Percentiles rank a stretch among this genome's conserved stretches.
These are phyloP conservation scores for Amphiprion ocellaris DNA, from an alignment of 2,113 vertebrate species.

Conservation along the genomic window DNA sequence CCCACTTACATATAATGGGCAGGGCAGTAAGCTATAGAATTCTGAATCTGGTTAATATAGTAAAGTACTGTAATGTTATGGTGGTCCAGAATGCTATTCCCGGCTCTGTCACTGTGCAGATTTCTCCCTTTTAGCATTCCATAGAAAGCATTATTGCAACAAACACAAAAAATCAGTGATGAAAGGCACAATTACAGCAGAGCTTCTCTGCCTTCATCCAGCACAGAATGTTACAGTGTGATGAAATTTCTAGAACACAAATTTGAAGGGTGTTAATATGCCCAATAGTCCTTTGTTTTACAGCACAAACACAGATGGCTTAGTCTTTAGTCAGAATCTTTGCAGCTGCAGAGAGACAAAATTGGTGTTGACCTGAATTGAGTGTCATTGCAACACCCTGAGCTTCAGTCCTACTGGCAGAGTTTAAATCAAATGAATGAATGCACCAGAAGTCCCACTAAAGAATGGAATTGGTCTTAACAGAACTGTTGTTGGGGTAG, in stretches of 20 bases:
- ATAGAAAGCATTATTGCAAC: background rate
- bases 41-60: constrained; percentile 6
- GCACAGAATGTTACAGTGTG: background rate
- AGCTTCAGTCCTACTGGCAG: constrained; percentile 53
- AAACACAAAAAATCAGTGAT: background rate
- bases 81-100: constrained; percentile 24
- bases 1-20: constrained; percentile 7
- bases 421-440: constrained; percentile 48
- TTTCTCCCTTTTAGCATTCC: constrained; percentile 1
- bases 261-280: background rate
- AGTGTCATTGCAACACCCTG: constrained; percentile 61
- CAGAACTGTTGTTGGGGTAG: background rate
- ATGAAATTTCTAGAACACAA: constrained; percentile 27
- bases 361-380: constrained; percentile 8
- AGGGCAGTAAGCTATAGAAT: background rate
- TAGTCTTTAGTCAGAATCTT: background rate
- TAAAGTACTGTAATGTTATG: constrained; percentile 23
- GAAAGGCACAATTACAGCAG: background rate
- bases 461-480: background rate
- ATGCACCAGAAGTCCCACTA: constrained; percentile 19
- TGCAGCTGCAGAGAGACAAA: constrained; percentile 8
- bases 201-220: background rate
- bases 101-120: constrained; percentile 33
- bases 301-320: constrained; percentile 27
- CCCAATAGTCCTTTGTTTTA: background rate